A percentile compares a stretch with the other conserved stretches of the same genome.
Conservation (phyloP, 2,888 invertebrate genomes). For the Copidosoma aretas region DNA sequence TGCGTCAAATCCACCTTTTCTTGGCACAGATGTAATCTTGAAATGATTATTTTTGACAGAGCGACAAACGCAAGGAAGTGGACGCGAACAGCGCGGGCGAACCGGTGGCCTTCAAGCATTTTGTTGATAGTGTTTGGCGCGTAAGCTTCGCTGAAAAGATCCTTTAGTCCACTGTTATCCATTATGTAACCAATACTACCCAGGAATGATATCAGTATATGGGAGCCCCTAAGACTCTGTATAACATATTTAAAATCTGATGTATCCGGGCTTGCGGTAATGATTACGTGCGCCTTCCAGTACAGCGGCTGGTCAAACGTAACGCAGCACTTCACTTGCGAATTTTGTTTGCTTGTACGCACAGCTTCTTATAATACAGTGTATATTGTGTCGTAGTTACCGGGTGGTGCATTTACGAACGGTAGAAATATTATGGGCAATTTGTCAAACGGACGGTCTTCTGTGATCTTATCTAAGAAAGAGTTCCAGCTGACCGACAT, state of each 20-base stretch:
- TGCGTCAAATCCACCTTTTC: background rate
- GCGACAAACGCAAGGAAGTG: conserved; percentile 18
- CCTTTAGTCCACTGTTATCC: conserved; percentile 57
- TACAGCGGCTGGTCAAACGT: too few species aligned
- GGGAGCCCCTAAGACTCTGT: conserved; percentile 46
- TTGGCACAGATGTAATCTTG: background rate
- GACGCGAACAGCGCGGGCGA: conserved; percentile 18
- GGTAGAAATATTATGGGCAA: too few species aligned
- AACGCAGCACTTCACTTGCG: too few species aligned
- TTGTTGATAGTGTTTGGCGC: conserved; percentile 46
- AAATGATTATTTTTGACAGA: background rate
- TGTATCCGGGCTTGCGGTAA: too few species aligned
- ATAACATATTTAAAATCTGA: conserved; percentile 12
- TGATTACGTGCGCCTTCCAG: too few species aligned
- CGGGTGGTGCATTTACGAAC: too few species aligned
- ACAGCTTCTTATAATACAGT: too few species aligned
- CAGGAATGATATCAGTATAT: conserved; percentile 54
- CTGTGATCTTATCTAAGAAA: too few species aligned
- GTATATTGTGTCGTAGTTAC: too few species aligned
- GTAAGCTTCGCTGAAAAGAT: conserved; percentile 43
- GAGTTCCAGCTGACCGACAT: too few species aligned
- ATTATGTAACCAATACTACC: conserved; percentile 57
- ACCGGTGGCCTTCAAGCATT: conserved; percentile 25
- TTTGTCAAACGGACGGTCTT: too few species aligned
- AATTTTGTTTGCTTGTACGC: too few species aligned